Evolutionary conservation across 2,888 invertebrate genomes (phyloP), one percentile per base, ranked within the genome.

Genomic region (Drosophila tripunctata): DNA sequence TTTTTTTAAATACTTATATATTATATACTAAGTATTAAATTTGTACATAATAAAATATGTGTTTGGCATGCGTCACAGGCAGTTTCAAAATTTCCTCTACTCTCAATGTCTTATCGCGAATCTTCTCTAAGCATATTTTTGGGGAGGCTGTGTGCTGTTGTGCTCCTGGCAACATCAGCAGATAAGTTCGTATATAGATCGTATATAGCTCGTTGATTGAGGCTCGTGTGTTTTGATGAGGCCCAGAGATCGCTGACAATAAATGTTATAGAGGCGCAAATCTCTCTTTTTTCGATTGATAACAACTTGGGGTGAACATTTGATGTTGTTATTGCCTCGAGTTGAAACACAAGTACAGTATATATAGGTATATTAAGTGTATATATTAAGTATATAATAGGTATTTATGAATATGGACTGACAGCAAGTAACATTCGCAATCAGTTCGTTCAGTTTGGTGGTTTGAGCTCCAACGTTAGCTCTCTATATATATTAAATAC

Each of bases 371-470:
- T 44, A n/a, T n/a, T n/a, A n/a, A n/a, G n/a, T n/a, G 30, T 41
- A 41, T 35, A 58, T 48, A 15, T n/a, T 19, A 54, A 35, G 30
- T 56, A 35, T 50, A 40, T 45, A 31, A 41, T 38, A 33, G 19
- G 60, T 57, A 67, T 76, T 67, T 63, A 63, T 41, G 43, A 56
- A 79, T 78, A 67, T 58, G 51, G 54, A 50, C 81, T 36, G 54
- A 30, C 35, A n/a, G n/a, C n/a, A 50, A 40, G 12, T 43, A 43
- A 31, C 55, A 56, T 61, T 55, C 50, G 60, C 57, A 63, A 70
- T 67, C 75, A 64, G 65, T 75, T 54, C 61, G 61, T 73, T 66
- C 61, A 45, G 35, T 52, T 44, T 52, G 47, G 38, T 56, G 50
- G 67, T 63, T 44, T 19, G 56, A 65, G 75, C 44, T 58, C 47